Conservation (phyloP, 2,797 vertebrate species). For the Pangasius macronema region DNA sequence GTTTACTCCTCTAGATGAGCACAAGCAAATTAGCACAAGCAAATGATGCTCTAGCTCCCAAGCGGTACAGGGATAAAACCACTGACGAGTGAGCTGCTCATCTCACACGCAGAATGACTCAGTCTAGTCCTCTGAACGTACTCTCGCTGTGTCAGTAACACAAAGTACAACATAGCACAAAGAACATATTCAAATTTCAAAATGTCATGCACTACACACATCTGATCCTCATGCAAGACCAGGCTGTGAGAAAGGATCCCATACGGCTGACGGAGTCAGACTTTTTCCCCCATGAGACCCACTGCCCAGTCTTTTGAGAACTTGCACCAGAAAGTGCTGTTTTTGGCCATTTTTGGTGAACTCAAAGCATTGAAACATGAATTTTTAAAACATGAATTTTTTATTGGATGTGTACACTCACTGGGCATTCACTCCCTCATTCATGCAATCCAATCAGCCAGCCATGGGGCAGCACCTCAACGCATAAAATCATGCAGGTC, state of each 20-base stretch:
- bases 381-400: background rate
- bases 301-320: background rate
- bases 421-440: too few species aligned
- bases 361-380: too few species aligned
- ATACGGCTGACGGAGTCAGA: too few species aligned
- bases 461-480: too few species aligned
- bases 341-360: background rate
- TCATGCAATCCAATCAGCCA: too few species aligned
- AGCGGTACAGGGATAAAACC: background rate
- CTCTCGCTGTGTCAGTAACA: background rate
- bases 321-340: background rate
- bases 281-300: background rate
- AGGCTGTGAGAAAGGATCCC: background rate
- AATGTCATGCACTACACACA: background rate
- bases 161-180: background rate
- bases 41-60: background rate
- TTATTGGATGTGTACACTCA: too few species aligned
- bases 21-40: too few species aligned
- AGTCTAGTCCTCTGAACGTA: background rate
- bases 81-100: background rate
- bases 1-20: background rate
- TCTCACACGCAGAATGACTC: background rate
- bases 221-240: constrained; percentile 2
- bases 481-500: too few species aligned
- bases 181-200: background rate